phyloP scores from a whole-genome alignment of 2,888 invertebrate species.

The Dascillus cervinus region DNA sequence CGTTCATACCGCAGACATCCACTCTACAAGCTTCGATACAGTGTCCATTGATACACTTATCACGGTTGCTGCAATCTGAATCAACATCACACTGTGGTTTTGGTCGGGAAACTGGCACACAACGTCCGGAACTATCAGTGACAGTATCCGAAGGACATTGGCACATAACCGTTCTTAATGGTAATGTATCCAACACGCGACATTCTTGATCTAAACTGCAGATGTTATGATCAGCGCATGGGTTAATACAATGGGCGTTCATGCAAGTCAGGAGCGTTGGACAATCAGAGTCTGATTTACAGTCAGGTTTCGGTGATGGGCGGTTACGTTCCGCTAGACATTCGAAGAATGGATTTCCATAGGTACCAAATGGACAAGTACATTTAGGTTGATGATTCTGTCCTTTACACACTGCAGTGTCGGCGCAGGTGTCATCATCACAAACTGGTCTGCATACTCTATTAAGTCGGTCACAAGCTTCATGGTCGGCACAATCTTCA shows the following conservation, averaged over 20 bases:
- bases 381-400: constrained; percentile 72
- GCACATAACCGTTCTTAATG: constrained; percentile 78
- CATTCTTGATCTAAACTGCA: constrained; percentile 75
- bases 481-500: constrained; percentile 79
- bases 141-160: constrained; percentile 78
- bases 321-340: constrained; percentile 47
- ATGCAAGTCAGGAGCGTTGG: constrained; percentile 68
- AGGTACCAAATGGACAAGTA: constrained; percentile 63
- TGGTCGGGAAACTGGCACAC: constrained; percentile 45
- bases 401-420: constrained; percentile 67
- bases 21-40: constrained; percentile 75
- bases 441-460: constrained; percentile 77
- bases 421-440: constrained; percentile 72
- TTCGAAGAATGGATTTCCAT: constrained; percentile 71
- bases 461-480: constrained; percentile 77
- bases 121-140: constrained; percentile 64
- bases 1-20: constrained; percentile 74
- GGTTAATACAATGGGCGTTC: constrained; percentile 66
- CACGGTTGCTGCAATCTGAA: constrained; percentile 65
- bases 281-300: constrained; percentile 70
- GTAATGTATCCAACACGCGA: constrained; percentile 67
- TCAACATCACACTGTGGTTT: constrained; percentile 60
- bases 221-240: constrained; percentile 63
- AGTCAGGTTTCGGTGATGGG: constrained; percentile 48
- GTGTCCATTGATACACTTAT: constrained; percentile 62